Evolutionary conservation across 2,113 vertebrate species (phyloP).

Genomic region (Halichoerus grypus): DNA sequence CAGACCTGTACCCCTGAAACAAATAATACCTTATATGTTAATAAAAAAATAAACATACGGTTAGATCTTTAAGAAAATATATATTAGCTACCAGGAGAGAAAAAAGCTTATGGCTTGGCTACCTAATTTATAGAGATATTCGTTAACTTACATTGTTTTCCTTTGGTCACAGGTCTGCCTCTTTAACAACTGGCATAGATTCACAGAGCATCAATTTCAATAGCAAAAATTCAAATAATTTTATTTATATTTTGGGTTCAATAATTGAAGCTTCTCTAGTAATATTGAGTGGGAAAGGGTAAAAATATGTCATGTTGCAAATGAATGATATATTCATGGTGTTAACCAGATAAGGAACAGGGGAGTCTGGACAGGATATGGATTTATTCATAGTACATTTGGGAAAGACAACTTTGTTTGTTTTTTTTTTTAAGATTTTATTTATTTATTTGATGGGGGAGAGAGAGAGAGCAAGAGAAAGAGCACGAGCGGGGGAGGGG

Average conservation of each 20-base stretch:
- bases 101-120: neutral
- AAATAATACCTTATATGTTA: too few species aligned
- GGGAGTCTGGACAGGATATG: neutral
- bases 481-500: neutral
- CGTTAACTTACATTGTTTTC: neutral
- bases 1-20: too few species aligned
- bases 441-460: neutral
- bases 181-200: neutral
- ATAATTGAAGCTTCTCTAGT: neutral
- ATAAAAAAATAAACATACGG: too few species aligned
- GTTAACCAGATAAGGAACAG: neutral
- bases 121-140: neutral
- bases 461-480: neutral
- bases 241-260: neutral
- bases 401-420: neutral
- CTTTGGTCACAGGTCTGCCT: neutral
- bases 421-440: neutral
- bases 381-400: neutral
- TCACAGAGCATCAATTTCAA: neutral
- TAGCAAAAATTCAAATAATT: neutral
- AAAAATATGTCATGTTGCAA: neutral
- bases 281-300: neutral
- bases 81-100: neutral
- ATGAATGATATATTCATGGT: neutral
- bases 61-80: too few species aligned